Conservation (phyloP, 92 coral and sea anemone species). For the Zoanthus sansibaricus region DNA sequence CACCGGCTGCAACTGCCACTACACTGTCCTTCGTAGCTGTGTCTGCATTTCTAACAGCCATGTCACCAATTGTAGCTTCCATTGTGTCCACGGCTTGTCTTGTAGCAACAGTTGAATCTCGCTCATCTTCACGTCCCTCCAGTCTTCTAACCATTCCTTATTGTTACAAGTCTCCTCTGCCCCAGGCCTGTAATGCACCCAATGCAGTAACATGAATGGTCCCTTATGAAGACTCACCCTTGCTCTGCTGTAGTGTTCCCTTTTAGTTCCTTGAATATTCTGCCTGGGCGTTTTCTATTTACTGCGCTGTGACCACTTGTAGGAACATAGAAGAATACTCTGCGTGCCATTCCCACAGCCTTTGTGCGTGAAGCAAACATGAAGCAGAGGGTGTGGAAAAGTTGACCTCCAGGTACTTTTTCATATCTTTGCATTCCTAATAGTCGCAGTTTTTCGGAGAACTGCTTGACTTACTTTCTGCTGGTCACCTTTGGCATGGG, state of each 20-base stretch:
- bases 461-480: neutral
- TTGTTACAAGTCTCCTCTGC: neutral
- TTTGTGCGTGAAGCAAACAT: neutral
- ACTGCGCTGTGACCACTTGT: constrained; percentile 12
- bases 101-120: neutral
- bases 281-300: constrained; percentile 11
- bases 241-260: too few species aligned
- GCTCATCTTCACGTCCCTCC: too few species aligned
- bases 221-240: too few species aligned
- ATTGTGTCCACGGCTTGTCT: neutral
- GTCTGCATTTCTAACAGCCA: too few species aligned
- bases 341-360: neutral
- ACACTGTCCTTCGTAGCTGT: too few species aligned
- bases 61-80: too few species aligned
- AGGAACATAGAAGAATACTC: neutral
- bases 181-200: neutral
- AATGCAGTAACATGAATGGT: too few species aligned
- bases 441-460: neutral
- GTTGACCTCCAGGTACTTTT: neutral
- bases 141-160: too few species aligned
- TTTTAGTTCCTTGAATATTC: neutral
- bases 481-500: neutral
- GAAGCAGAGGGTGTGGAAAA: constrained; percentile 2
- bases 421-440: constrained; percentile 8
- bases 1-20: too few species aligned